These are phyloP conservation scores for Notothenia coriiceps DNA, from an alignment of 2,113 vertebrate species.

Conservation along the genomic window DNA sequence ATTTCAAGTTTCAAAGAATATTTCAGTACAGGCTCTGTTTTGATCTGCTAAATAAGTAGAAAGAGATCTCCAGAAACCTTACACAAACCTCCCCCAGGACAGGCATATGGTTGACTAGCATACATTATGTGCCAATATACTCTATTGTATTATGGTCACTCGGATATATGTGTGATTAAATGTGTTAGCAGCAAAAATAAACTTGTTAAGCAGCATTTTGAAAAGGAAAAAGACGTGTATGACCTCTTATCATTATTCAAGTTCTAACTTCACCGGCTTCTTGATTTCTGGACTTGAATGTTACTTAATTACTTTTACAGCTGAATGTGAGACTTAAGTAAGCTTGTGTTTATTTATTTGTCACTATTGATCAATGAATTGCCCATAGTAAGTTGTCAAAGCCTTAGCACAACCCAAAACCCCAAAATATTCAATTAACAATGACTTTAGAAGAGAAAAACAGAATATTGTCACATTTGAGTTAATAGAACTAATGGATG, in stretches of 20 bases:
- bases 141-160: constrained; percentile 24
- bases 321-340: background rate
- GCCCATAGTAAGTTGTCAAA: background rate
- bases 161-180: constrained; percentile 31
- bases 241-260: background rate
- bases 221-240: constrained; percentile 18
- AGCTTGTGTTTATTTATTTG: background rate
- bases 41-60: constrained; percentile 55
- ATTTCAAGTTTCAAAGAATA: constrained; percentile 77
- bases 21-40: constrained; percentile 63
- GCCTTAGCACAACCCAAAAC: background rate
- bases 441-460: background rate
- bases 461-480: background rate
- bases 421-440: background rate
- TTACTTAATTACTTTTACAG: background rate
- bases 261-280: background rate
- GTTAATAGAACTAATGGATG: background rate
- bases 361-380: background rate
- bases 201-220: constrained; percentile 40
- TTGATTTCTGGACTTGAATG: background rate
- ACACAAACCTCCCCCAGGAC: constrained; percentile 70
- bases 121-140: constrained; percentile 21
- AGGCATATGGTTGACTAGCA: constrained; percentile 55
- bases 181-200: constrained; percentile 35
- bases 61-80: constrained; percentile 63